Base-by-base conservation (phyloP, 64 coral and sea anemone species). In the Montipora foliosa region DNA sequence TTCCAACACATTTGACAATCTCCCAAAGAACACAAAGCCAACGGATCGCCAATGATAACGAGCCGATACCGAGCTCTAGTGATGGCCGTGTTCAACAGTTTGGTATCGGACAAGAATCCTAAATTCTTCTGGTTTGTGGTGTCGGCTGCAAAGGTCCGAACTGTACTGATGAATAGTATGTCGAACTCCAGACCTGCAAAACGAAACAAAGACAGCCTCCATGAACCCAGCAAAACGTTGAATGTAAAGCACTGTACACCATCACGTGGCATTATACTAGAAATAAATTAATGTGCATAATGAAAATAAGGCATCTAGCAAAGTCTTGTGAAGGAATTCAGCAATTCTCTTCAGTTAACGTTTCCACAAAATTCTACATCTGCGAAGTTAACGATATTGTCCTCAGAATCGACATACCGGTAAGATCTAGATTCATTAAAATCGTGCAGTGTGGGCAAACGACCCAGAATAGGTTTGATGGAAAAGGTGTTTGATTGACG, bases 121-220 rank as follows among this genome's bases (percentile, higher is more conserved):
- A 99, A 72, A 74, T 99, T 92, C 44, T 94, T 78, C 5, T 87
- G 57, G 61, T 91, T 93, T 64, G 83, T 51, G 12, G 22, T 74
- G 16, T 95, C 76, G 13, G 88, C 72, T 55, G 73, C 85, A 9
- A 81, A 80, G 0, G 97, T 99, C 47, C 94, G 94, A 6, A 99
- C 97, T 58, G 97, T 96, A n/a, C 94, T 96, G 15, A 99, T 89
- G 77, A 99, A 99, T 19, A 99, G 14, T 25, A 93, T 89, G 62
- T 99, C 94, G 82, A 99, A 99, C 89, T 99, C 97, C 70, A 99
- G 62, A 46, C 97, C 97, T 99, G 37, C 15, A 70, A 90, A 13
- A 80, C 13, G 66, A 49, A 21, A 49, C 6, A 71, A n/a, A 51
- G 2, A 64, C 29, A 76, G 1, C 13, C n/a, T 1, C 6, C 22